These are phyloP conservation scores for Graphium colonna DNA, from an alignment of 2,888 invertebrate species.

Conservation along the genomic window DNA sequence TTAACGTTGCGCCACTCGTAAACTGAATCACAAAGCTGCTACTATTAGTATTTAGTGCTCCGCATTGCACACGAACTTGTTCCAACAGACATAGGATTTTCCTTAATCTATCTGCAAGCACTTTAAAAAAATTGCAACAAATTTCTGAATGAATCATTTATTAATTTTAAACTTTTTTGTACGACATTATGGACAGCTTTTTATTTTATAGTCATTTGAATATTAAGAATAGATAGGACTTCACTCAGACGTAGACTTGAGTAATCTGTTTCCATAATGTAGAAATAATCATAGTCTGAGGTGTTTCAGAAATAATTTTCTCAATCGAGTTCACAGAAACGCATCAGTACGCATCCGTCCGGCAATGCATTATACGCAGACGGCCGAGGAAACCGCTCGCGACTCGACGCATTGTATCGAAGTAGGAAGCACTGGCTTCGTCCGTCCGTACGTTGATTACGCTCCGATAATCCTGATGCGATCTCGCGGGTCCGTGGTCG, in stretches of 20 bases:
- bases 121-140: too few relatives aligned
- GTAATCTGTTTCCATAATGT: too few relatives aligned
- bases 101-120: too few relatives aligned
- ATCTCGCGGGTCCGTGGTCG: conserved; percentile 52
- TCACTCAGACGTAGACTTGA: too few relatives aligned
- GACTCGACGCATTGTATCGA: conserved; percentile 44
- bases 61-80: not conserved
- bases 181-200: too few relatives aligned
- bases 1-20: not conserved
- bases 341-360: not conserved
- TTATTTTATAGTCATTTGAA: too few relatives aligned
- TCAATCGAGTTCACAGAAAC: not conserved
- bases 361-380: not conserved
- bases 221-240: too few relatives aligned
- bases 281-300: not conserved
- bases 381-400: conserved; percentile 4
- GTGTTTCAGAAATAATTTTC: not conserved
- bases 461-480: conserved; percentile 59
- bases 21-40: not conserved
- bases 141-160: too few relatives aligned
- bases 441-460: conserved; percentile 60
- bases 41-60: not conserved
- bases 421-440: conserved; percentile 57
- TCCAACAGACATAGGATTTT: too few relatives aligned
- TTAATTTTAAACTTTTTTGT: too few relatives aligned